Evolutionary conservation across 2,888 invertebrate genomes (phyloP).

Genomic region (Xylocampa areola): DNA sequence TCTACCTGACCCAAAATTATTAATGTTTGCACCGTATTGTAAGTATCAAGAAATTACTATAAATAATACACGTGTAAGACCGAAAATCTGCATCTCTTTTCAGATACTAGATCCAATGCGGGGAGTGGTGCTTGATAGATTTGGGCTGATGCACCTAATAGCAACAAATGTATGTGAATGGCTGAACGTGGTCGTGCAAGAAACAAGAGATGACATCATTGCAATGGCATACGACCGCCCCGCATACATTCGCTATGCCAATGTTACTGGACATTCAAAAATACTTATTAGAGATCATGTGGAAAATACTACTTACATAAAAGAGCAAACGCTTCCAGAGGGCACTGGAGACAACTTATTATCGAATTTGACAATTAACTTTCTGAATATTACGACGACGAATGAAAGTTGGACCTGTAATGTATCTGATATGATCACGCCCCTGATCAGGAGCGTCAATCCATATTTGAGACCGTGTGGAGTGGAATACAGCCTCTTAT

Average conservation of each 20-base stretch:
- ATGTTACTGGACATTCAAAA: constrained; percentile 73
- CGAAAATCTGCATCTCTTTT: too few relatives aligned
- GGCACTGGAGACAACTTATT: constrained; percentile 50
- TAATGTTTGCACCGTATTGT: too few relatives aligned
- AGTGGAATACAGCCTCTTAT: constrained; percentile 95
- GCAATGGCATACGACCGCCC: constrained; percentile 79
- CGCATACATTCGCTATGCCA: constrained; percentile 76
- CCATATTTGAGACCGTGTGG: constrained; percentile 95
- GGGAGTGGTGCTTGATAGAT: constrained; percentile 90
- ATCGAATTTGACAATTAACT: constrained; percentile 54
- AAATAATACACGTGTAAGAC: too few relatives aligned
- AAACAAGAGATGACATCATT: constrained; percentile 96
- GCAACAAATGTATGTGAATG: constrained; percentile 98
- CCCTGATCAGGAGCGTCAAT: constrained; percentile 91
- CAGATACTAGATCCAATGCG: constrained; percentile 85
- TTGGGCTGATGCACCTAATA: constrained; percentile 98
- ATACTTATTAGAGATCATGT: constrained; percentile 65
- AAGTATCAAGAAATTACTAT: too few relatives aligned
- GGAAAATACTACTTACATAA: constrained; percentile 68
- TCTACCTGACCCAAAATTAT: too few relatives aligned
- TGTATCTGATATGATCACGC: constrained; percentile 89
- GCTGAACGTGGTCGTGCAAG: constrained; percentile 96
- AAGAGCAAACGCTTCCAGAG: constrained; percentile 41
- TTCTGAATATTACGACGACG: constrained; percentile 63
- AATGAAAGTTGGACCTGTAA: constrained; percentile 80